Evolutionary conservation across 2,888 invertebrate species (phyloP).

Genomic region (Dendrolimus houi): DNA sequence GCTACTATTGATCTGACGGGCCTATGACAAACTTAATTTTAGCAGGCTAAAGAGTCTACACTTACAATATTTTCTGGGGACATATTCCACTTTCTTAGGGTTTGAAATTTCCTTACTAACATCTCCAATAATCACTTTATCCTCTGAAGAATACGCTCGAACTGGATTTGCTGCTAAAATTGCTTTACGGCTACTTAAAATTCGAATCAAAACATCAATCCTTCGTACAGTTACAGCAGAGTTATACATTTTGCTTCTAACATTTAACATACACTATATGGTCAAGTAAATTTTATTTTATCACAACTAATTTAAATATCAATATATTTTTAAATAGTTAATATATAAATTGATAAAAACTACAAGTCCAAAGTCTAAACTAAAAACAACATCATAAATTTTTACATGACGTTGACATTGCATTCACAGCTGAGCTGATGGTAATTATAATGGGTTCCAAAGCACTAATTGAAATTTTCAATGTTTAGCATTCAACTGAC

Average conservation of each 20-base stretch:
- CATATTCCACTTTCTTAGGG: conserved; percentile 85
- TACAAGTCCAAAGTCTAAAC: conserved; percentile 56
- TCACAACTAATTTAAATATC: conserved; percentile 6
- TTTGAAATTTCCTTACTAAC: conserved; percentile 77
- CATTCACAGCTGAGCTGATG: conserved; percentile 15
- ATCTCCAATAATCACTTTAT: conserved; percentile 84
- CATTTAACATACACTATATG: too few species aligned
- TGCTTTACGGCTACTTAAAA: conserved; percentile 54
- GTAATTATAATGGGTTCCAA: background rate
- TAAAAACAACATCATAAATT: conserved; percentile 9
- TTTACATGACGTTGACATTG: conserved; percentile 19
- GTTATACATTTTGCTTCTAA: conserved; percentile 41
- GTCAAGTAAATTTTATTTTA: conserved; percentile 1
- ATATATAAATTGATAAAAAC: conserved; percentile 30
- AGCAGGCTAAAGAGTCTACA: conserved; percentile 15
- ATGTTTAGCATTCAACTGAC: too few species aligned
- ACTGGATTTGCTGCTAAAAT: conserved; percentile 53
- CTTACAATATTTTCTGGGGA: conserved; percentile 91
- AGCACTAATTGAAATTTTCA: too few species aligned
- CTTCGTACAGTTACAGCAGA: conserved; percentile 57
- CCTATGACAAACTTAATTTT: too few species aligned
- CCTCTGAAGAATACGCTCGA: conserved; percentile 60
- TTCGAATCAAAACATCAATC: conserved; percentile 69
- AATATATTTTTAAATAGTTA: conserved; percentile 8
- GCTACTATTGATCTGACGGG: conserved; percentile 1